Base-by-base conservation (phyloP, 2,888 invertebrate species). In the Dromius quadrimaculatus region DNA sequence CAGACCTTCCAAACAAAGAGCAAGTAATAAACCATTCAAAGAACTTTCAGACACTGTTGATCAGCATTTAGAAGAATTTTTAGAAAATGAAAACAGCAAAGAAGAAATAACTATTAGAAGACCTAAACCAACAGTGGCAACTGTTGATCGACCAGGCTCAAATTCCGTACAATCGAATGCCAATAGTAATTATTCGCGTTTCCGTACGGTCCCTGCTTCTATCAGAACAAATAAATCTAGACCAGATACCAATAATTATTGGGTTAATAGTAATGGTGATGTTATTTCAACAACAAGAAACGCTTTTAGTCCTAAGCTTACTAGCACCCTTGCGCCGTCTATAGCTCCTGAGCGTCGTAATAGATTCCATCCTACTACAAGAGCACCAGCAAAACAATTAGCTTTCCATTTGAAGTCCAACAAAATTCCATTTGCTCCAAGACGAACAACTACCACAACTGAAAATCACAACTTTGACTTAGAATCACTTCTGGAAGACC, bases 401-500 rank as follows among this genome's bases (percentile, higher is more conserved):
- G 66, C 76, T 2, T 77, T 77, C 69, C 75, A 79, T 45, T 59
- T 76, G 28, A 76, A 75, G 63, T 73, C 74, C 1, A 74, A 76
- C 20, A 78, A 78, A 61, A 76, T 75, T 43, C 75, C 74, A 1
- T 77, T 78, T 61, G 71, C 75, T 15, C 75, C 76, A 2, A 78
- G 77, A 71, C 75, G 74, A 43, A 73, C 76, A 3, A 71, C 73
- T 38, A 59, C 84, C 13, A 85, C 72, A 61, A 68, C 75, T 9
- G 74, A 75, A 73, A 77, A 75, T 70, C 74, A 73, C 6, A 72
- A 28, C 43, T 78, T 86, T 74, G 86, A 87, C 76, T 81, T 87
- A 74, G 87, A 87, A 76, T 85, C 87, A 5, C 79, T 87, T 68
- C 82, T 87, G 23, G 87, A 87, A 80, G 88, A 87, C 76, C 86